Percentiles rank a stretch among this genome's conserved stretches.
Conservation (phyloP, 2,797 vertebrate genomes). For the Microctenopoma lineatum region DNA sequence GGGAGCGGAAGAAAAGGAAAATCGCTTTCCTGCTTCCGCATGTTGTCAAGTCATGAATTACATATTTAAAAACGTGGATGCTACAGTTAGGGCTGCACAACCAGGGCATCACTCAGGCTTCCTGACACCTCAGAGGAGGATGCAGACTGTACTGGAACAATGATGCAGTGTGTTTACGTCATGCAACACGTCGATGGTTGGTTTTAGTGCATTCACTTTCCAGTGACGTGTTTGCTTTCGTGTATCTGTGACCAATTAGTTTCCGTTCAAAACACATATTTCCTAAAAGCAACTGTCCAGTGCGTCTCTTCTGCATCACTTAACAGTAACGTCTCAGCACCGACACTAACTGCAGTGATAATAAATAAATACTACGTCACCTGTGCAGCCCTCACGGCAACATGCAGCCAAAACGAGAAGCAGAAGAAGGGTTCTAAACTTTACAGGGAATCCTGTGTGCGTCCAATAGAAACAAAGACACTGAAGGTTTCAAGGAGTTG, state of each 20-base stretch:
- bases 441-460: conserved; percentile 47
- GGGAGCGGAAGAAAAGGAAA: conserved; percentile 10
- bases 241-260: too few species aligned
- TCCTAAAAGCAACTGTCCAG: too few species aligned
- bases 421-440: conserved; percentile 20
- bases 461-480: conserved; percentile 38
- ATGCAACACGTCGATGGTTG: background rate
- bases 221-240: too few species aligned
- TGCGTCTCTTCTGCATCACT: background rate
- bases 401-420: conserved; percentile 15
- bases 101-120: too few species aligned
- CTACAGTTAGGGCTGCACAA: conserved; percentile 38
- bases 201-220: background rate
- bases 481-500: conserved; percentile 45
- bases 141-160: too few species aligned
- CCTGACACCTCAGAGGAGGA: too few species aligned
- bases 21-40: background rate
- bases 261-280: too few species aligned
- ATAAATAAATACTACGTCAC: background rate
- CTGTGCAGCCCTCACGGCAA: conserved; percentile 13
- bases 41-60: background rate
- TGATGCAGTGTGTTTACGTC: background rate
- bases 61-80: background rate
- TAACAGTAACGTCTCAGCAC: background rate
- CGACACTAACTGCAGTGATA: background rate